Base-by-base conservation (phyloP, 2,113 vertebrate species). In the Himantopus leucocephalus region DNA sequence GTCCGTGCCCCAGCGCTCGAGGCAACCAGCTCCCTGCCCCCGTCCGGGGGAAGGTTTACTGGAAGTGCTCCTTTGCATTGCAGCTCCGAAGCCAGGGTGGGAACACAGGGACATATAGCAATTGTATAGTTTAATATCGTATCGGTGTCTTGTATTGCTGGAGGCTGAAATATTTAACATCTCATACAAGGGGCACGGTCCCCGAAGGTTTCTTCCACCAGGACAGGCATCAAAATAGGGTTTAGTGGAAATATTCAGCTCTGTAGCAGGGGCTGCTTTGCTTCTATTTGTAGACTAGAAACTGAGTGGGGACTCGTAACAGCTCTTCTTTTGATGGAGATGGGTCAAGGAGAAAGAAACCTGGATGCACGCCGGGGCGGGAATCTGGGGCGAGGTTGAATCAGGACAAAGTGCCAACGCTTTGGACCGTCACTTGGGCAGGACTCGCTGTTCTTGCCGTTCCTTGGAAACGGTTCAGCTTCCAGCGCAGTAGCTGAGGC, bases 311-410 rank as follows among this genome's bases (percentile, higher is more conserved):
- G 91, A 56, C 62, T 87, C 4, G 0, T 84, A 92, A 85, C 45
- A 52, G 80, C 3, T 0, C 85, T 91, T 68, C 95, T 91, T 97
- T 95, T 97, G 91, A 94, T 95, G 87, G 84, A 95, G 94, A 55
- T 82, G 81, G 96, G 97, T 97, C 96, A 97, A 97, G 95, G 95
- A 97, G 96, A 97, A 95, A 95, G 92, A 72, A 92, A 88, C 55
- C 94, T 96, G 96, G 92, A 93, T 92, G 72, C 14, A 7, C 1
- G 84, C 95, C 97, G 88, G 94, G 89, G 91, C 26, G 0, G 91
- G 91, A 97, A 95, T 96, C 94, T 97, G 94, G 97, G 94, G 95
- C 91, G 45, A 97, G 91, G 96, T 94, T 96, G 92, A 95, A 97
- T 97, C 70, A 62, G 94, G 92, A 94, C 32, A 5, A 75, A 85